A percentile compares a stretch with the other conserved stretches of the same genome.
phyloP scores from a whole-genome alignment of 1,140 invertebrate genomes.

The Sogatella furcifera region DNA sequence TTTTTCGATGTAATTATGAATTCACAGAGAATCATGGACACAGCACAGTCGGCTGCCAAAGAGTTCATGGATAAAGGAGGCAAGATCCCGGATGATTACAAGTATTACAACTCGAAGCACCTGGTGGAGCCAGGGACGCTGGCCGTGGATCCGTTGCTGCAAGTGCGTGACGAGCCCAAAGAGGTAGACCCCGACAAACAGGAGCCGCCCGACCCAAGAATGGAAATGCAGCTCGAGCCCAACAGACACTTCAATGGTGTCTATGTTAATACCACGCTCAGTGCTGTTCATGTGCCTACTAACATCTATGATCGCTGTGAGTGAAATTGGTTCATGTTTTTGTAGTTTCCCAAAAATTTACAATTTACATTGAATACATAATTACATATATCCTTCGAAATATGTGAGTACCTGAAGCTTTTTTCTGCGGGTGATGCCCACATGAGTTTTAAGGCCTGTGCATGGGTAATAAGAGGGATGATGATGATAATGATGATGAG shows the following conservation, averaged over 20 bases:
- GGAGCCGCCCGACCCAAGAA: slow-evolving; percentile 36
- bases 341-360: too few relatives aligned
- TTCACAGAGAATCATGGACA: slow-evolving; percentile 62
- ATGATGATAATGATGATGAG: too few relatives aligned
- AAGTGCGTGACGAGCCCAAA: not conserved
- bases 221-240: slow-evolving; percentile 43
- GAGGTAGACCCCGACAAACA: slow-evolving; percentile 29
- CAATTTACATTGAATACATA: too few relatives aligned
- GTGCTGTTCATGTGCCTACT: slow-evolving; percentile 89
- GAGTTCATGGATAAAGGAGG: slow-evolving; percentile 39
- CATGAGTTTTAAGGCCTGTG: too few relatives aligned
- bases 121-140: slow-evolving; percentile 37
- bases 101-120: slow-evolving; percentile 64
- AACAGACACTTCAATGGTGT: slow-evolving; percentile 70
- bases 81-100: slow-evolving; percentile 48
- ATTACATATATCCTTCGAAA: too few relatives aligned
- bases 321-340: slow-evolving; percentile 27
- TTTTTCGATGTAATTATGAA: not conserved
- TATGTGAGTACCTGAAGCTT: too few relatives aligned
- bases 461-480: too few relatives aligned
- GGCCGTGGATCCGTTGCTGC: slow-evolving; percentile 1
- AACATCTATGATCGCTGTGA: slow-evolving; percentile 88
- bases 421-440: too few relatives aligned
- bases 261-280: slow-evolving; percentile 69
- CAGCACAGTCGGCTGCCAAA: slow-evolving; percentile 61